Evolutionary conservation across 2,797 vertebrate species (phyloP).

Genomic region (Helicolenus hilgendorfi): DNA sequence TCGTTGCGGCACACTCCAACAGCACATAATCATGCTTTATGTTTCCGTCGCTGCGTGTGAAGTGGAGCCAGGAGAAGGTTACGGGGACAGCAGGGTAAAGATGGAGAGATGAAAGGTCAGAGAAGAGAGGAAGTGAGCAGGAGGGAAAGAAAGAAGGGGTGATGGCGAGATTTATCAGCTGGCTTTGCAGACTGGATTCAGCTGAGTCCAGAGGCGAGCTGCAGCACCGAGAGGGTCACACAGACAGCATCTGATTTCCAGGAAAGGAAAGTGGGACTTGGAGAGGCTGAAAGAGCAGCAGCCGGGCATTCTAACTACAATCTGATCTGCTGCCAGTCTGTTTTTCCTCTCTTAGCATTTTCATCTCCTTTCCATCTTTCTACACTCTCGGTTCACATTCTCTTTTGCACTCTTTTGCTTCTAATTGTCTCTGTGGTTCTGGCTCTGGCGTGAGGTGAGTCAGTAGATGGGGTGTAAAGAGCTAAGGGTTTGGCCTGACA

Average conservation of each 20-base stretch:
- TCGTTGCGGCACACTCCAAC: background rate
- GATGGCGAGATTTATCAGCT: slow-evolving; percentile 27
- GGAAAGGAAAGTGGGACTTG: background rate
- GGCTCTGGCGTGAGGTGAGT: slow-evolving; percentile 51
- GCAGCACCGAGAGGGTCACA: background rate
- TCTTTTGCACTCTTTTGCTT: slow-evolving; percentile 8
- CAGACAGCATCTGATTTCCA: slow-evolving; percentile 37
- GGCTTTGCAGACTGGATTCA: slow-evolving; percentile 28
- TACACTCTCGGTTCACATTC: slow-evolving; percentile 10
- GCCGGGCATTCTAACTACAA: background rate
- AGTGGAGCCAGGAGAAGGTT: slow-evolving; percentile 24
- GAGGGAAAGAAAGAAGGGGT: background rate
- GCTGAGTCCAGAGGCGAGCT: slow-evolving; percentile 35
- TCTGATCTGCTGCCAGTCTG: background rate
- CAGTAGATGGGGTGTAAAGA: slow-evolving; percentile 53
- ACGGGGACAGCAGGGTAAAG: background rate
- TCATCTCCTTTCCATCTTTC: slow-evolving; percentile 14
- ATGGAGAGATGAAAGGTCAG: slow-evolving; percentile 23
- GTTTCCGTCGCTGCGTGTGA: slow-evolving; percentile 22
- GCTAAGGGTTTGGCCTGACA: background rate
- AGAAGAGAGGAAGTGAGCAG: slow-evolving; percentile 1
- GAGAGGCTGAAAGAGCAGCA: background rate
- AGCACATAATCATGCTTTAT: slow-evolving; percentile 21
- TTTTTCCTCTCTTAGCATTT: background rate
- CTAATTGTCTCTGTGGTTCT: slow-evolving; percentile 59